Conservation (phyloP, 2,113 vertebrate species). For the Hipposideros armiger region DNA sequence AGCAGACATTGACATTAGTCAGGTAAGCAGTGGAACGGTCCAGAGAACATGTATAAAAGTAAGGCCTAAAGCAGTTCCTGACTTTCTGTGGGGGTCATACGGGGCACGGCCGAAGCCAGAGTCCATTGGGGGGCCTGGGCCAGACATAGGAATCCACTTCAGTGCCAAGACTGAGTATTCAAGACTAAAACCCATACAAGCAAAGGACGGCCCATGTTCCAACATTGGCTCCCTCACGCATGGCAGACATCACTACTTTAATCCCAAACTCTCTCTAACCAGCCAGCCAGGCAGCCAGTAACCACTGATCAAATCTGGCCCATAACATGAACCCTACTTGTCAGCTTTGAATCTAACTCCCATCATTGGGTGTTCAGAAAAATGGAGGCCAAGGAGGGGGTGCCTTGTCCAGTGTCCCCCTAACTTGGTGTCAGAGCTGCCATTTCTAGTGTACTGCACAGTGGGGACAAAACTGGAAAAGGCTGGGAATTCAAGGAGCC, state of each 20-base stretch:
- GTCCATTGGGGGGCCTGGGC: neutral
- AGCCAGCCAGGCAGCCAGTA: no score
- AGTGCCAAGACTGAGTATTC: neutral
- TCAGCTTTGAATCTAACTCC: neutral
- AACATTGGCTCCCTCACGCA: fast-evolving
- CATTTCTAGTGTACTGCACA: neutral
- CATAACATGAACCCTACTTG: neutral
- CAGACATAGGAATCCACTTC: neutral
- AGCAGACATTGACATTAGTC: neutral
- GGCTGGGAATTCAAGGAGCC: neutral
- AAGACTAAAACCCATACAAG: neutral
- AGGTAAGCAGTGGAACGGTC: neutral
- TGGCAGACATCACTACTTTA: neutral
- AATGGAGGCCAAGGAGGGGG: neutral
- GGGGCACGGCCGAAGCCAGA: neutral
- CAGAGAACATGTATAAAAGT: neutral
- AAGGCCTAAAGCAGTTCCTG: neutral
- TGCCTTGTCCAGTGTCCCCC: neutral
- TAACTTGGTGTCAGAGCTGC: neutral
- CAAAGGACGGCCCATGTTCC: neutral
- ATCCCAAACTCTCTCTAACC: neutral
- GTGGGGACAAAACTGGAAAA: neutral
- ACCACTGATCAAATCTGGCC: neutral
- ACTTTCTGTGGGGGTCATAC: fast-evolving
- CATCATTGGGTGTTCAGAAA: neutral